Evolutionary conservation across 2,888 invertebrate species (phyloP).

Genomic region (Spodoptera picta): DNA sequence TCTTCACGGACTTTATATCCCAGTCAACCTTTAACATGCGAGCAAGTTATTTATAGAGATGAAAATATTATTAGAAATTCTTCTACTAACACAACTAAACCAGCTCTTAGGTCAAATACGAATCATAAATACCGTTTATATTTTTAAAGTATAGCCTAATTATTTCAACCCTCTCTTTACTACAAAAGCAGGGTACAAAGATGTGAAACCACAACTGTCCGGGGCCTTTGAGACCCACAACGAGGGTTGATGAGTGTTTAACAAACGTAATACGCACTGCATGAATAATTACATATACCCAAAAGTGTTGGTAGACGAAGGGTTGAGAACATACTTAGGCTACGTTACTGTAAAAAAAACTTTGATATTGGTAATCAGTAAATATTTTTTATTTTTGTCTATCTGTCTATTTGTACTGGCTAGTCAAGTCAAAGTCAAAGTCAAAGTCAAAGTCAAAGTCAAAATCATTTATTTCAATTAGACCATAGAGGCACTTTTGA

Average conservation of each 20-base stretch:
- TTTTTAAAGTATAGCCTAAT: slow-evolving; percentile 28
- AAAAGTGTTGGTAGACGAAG: slow-evolving; percentile 32
- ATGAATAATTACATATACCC: slow-evolving; percentile 55
- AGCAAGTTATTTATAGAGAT: no score
- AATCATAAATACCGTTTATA: slow-evolving; percentile 17
- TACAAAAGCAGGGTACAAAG: slow-evolving; percentile 53
- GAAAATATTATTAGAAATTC: not conserved
- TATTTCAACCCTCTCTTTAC: slow-evolving; percentile 27
- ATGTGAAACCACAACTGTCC: slow-evolving; percentile 61
- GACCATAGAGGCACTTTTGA: no score
- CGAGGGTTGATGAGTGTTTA: slow-evolving; percentile 53
- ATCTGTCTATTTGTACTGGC: no score
- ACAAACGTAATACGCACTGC: slow-evolving; percentile 49
- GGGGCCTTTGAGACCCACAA: slow-evolving; percentile 54
- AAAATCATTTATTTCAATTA: no score
- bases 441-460: no score
- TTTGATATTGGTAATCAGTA: no score
- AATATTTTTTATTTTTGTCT: no score
- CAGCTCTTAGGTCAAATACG: no score
- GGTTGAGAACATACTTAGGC: slow-evolving; percentile 33
- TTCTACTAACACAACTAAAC: no score
- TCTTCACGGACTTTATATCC: no score
- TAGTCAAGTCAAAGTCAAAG: no score
- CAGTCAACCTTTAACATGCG: no score
- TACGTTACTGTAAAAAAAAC: slow-evolving; percentile 5